phyloP scores from a whole-genome alignment of 2,113 vertebrate species.

The Crotalus helleri region DNA sequence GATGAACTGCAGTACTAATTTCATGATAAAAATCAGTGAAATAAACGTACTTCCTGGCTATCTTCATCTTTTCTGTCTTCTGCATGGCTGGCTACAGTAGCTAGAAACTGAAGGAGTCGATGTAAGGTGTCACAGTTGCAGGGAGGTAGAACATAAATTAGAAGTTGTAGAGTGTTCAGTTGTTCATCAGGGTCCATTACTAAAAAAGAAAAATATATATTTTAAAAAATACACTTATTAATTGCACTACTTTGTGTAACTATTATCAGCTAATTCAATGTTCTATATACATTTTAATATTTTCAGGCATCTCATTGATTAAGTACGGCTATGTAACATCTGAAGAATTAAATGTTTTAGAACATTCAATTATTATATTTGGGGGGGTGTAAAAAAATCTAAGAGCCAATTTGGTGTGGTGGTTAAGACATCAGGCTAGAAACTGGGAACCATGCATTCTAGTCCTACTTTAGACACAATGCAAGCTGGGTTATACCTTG shows the following conservation, averaged over 20 bases:
- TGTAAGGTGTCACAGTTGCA: constrained; percentile 96
- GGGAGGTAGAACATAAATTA: constrained; percentile 93
- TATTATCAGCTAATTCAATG: background rate
- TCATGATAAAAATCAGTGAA: background rate
- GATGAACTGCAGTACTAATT: background rate
- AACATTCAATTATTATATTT: background rate
- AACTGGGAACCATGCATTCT: background rate
- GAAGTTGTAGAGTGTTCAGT: constrained; percentile 82
- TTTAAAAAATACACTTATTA: background rate
- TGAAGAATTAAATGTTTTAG: background rate
- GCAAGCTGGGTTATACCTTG: background rate
- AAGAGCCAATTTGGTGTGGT: background rate
- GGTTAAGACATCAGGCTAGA: background rate
- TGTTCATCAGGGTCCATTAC: constrained; percentile 88
- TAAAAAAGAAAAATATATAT: constrained; percentile 58
- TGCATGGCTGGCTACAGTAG: constrained; percentile 86
- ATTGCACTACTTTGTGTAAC: background rate
- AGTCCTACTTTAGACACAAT: background rate
- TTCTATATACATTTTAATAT: background rate
- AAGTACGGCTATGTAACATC: background rate
- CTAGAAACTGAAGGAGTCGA: constrained; percentile 88
- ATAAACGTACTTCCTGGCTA: constrained; percentile 76
- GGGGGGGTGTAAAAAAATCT: background rate
- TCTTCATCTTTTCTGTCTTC: constrained; percentile 78
- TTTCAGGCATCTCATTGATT: background rate